Evolutionary conservation across 2,888 invertebrate genomes (phyloP), one percentile per base, ranked within the genome.

Genomic region (Hirtodrosophila duncani): DNA sequence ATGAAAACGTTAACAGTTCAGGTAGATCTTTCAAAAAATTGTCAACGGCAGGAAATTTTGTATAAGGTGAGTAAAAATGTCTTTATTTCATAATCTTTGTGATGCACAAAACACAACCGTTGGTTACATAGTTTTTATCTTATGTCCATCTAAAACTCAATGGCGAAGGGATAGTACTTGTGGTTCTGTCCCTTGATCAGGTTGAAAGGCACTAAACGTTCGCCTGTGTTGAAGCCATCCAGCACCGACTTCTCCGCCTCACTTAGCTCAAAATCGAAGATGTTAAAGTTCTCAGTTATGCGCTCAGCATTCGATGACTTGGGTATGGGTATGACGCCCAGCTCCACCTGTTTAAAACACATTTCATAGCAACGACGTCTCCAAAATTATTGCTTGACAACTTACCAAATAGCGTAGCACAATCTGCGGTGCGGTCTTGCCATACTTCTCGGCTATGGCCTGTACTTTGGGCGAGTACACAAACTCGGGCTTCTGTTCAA

Each of bases 401-500:
- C 43, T 53, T 83, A 92, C 92, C 88, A 92, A 84, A 85, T 91
- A 92, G 83, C 91, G 88, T 13, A 92, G 77, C 0, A 88, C 86
- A 10, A 92, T 81, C 85, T 92, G 92, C 0, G 91, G 89, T 0
- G 91, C 87, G 0, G 90, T 90, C 85, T 92, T 92, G 1, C 88
- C 88, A 57, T 92, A 89, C 51, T 91, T 92, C 5, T 87, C 83
- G 0, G 89, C 90, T 7, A 92, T 89, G 18, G 84, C 86, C 3
- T 87, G 71, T 1, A 92, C 88, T 55, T 87, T 87, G 0, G 88
- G 86, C 49, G 91, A 88, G 24, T 89, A 89, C 5, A 83, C 61
- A 56, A 91, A 86, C 2, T 74, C 86, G 0, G 91, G 90, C 49
- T 69, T 82, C 9, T 81, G 27, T 41, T 88, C 87, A 0, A 81